These are phyloP conservation scores for Eupithecia pulchellata DNA, from an alignment of 2,888 invertebrate species.

Conservation along the genomic window DNA sequence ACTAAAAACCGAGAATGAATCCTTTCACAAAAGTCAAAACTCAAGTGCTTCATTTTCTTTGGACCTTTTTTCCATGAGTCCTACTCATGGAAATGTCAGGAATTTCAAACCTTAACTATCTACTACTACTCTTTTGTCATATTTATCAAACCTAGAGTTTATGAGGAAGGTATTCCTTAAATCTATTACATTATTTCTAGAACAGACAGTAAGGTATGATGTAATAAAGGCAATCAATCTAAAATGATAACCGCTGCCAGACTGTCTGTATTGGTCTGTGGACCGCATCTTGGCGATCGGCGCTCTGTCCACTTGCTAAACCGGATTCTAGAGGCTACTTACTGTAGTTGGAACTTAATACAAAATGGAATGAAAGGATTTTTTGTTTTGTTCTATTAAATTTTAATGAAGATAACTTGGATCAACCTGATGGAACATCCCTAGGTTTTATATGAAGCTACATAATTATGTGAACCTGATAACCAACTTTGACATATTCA, in stretches of 20 bases:
- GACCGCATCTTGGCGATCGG: neutral
- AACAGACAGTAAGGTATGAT: neutral
- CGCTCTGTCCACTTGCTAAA: slow-evolving; percentile 1
- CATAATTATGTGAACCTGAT: too few relatives aligned
- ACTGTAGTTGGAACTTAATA: neutral
- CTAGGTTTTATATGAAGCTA: too few relatives aligned
- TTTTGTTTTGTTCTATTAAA: too few relatives aligned
- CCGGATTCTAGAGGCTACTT: neutral
- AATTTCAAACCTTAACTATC: neutral
- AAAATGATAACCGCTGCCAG: neutral
- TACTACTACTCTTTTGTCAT: neutral
- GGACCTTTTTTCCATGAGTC: too few relatives aligned
- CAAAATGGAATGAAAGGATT: neutral
- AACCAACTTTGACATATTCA: too few relatives aligned
- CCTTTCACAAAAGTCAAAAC: too few relatives aligned
- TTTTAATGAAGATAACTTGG: too few relatives aligned
- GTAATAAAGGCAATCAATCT: neutral
- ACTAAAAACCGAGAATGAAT: too few relatives aligned
- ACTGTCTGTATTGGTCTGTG: slow-evolving; percentile 1
- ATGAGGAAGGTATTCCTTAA: neutral
- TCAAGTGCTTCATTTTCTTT: too few relatives aligned
- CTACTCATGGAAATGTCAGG: neutral
- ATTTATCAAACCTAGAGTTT: neutral
- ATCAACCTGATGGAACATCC: too few relatives aligned
- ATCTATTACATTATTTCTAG: neutral